A percentile compares a stretch with the other conserved stretches of the same genome.
phyloP scores from a whole-genome alignment of 2,888 invertebrate genomes.

The Petrolisthes manimaculis region DNA sequence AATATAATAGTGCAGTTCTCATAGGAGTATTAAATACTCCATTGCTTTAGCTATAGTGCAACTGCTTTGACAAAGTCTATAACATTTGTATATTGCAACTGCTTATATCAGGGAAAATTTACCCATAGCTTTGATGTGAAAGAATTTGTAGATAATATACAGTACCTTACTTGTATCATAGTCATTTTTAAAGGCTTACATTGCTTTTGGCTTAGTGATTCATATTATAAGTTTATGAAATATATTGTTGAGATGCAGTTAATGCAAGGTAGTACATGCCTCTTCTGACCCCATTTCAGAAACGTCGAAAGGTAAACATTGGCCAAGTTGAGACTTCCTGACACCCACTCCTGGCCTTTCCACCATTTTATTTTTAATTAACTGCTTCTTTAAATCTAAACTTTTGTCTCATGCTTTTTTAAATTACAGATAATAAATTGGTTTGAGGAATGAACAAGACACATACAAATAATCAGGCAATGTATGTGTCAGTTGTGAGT shows the following conservation, averaged over 20 bases:
- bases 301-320: slow-evolving; percentile 27
- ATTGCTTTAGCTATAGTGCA: too few relatives aligned
- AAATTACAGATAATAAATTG: neutral
- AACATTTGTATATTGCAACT: too few relatives aligned
- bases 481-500: neutral
- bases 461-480: neutral
- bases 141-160: too few relatives aligned
- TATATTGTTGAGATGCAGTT: neutral
- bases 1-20: too few relatives aligned
- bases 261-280: neutral
- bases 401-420: neutral
- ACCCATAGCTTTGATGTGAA: too few relatives aligned
- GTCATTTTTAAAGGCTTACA: neutral
- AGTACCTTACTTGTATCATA: too few relatives aligned
- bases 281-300: slow-evolving; percentile 21
- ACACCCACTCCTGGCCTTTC: neutral
- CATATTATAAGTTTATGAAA: neutral
- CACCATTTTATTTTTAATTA: neutral
- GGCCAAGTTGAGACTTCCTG: neutral
- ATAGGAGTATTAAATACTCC: too few relatives aligned
- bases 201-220: neutral
- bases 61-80: too few relatives aligned
- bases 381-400: slow-evolving; percentile 26
- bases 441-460: neutral
- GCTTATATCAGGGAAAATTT: too few relatives aligned